Conservation (phyloP, 2,113 vertebrate genomes). For the Chinchilla lanigera region DNA sequence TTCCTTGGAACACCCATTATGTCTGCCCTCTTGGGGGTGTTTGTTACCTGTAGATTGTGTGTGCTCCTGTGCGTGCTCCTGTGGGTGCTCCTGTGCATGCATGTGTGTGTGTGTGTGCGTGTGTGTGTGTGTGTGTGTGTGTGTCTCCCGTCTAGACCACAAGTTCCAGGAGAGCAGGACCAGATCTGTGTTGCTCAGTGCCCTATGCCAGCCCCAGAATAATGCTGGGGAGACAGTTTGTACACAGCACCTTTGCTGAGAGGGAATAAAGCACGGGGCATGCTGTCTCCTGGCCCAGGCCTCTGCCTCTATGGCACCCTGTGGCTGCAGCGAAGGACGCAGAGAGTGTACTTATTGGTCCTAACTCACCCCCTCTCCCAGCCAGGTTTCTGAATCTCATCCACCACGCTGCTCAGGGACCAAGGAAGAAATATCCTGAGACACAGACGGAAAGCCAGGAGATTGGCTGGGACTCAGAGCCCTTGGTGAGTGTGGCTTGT, state of each 20-base stretch:
- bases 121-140: too few species aligned
- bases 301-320: not conserved
- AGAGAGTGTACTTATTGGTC: accelerated
- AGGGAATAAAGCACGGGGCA: not conserved
- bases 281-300: accelerated
- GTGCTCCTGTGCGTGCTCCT: too few species aligned
- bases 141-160: not conserved
- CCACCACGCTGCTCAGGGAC: not conserved
- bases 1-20: not conserved
- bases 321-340: not conserved
- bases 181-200: not conserved
- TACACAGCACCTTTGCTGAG: not conserved
- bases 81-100: too few species aligned
- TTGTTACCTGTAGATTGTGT: not conserved
- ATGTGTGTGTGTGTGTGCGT: too few species aligned
- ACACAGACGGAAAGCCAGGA: slow-evolving; percentile 33
- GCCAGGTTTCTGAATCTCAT: slow-evolving; percentile 35
- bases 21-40: not conserved
- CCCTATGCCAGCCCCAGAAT: not conserved
- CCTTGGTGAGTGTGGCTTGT: not conserved
- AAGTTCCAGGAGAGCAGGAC: not conserved
- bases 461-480: not conserved
- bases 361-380: not conserved
- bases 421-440: slow-evolving; percentile 53
- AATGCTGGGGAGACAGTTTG: not conserved